Evolutionary conservation across 2,113 vertebrate species (phyloP).

Genomic region (Phrynosoma platyrhinos): DNA sequence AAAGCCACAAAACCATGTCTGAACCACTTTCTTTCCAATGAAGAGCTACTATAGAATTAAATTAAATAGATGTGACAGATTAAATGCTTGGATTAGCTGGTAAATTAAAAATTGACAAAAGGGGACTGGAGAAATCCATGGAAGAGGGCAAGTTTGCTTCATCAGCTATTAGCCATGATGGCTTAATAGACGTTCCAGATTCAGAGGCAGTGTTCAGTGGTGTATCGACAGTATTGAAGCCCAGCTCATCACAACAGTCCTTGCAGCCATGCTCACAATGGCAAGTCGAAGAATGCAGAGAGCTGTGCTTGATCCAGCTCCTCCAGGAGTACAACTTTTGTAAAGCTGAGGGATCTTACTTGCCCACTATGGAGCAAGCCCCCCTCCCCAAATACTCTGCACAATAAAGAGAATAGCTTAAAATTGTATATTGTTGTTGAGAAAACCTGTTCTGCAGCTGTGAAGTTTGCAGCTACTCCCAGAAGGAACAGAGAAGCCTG

Average conservation of each 20-base stretch:
- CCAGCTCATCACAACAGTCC: background rate
- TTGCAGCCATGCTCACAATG: too few species aligned
- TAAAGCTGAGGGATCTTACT: too few species aligned
- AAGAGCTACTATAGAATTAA: background rate
- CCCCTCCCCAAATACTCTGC: too few species aligned
- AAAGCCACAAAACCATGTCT: background rate
- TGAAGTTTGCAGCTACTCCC: too few species aligned
- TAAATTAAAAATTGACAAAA: background rate
- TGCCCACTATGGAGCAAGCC: too few species aligned
- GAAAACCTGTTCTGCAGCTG: too few species aligned
- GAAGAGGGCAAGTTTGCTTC: background rate
- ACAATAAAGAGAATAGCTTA: too few species aligned
- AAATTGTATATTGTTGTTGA: too few species aligned
- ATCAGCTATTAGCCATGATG: background rate
- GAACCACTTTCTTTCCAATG: background rate
- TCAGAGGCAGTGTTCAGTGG: background rate
- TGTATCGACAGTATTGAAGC: background rate
- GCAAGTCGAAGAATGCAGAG: too few species aligned
- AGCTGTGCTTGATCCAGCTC: too few species aligned
- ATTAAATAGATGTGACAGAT: background rate
- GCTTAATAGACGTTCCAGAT: background rate
- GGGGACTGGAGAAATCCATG: background rate
- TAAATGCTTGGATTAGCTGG: background rate
- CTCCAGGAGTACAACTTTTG: too few species aligned
- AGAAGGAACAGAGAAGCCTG: too few species aligned